Percentiles rank a stretch among this genome's conserved stretches.
Evolutionary conservation across 2,888 invertebrate genomes (phyloP).

Genomic region (Tethea ocularis): DNA sequence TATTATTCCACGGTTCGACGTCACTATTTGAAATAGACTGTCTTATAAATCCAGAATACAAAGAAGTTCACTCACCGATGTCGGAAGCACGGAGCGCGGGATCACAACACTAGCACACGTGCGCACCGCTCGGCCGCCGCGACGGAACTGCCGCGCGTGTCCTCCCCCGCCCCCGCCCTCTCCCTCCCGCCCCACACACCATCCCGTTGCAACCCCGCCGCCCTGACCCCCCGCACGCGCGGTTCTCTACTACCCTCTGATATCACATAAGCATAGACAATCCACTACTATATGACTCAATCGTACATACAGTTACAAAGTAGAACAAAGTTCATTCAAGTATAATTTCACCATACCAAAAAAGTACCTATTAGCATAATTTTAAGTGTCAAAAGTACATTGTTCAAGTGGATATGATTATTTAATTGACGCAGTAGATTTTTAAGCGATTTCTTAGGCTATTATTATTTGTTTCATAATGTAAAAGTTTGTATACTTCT

Average conservation of each 20-base stretch:
- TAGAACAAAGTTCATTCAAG: no score
- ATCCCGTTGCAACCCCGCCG: not conserved
- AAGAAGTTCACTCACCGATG: slow-evolving; percentile 9
- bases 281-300: not conserved
- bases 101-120: slow-evolving; percentile 3
- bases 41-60: no score
- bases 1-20: not conserved
- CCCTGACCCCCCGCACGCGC: not conserved
- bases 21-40: not conserved
- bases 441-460: no score
- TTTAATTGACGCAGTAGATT: no score
- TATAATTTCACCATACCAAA: no score
- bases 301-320: not conserved
- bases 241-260: not conserved
- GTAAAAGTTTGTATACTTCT: no score
- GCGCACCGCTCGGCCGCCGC: slow-evolving; percentile 2
- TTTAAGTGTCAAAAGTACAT: no score
- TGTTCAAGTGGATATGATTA: no score
- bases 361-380: no score
- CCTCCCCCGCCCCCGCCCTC: not conserved
- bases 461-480: no score
- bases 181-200: not conserved
- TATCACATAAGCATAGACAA: not conserved
- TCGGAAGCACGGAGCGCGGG: slow-evolving; percentile 1
- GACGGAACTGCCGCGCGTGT: slow-evolving; percentile 6